Percentiles rank a stretch among this genome's conserved stretches.
These are phyloP conservation scores for Andrena chrysosceles DNA, from an alignment of 2,888 invertebrate species.

Conservation along the genomic window DNA sequence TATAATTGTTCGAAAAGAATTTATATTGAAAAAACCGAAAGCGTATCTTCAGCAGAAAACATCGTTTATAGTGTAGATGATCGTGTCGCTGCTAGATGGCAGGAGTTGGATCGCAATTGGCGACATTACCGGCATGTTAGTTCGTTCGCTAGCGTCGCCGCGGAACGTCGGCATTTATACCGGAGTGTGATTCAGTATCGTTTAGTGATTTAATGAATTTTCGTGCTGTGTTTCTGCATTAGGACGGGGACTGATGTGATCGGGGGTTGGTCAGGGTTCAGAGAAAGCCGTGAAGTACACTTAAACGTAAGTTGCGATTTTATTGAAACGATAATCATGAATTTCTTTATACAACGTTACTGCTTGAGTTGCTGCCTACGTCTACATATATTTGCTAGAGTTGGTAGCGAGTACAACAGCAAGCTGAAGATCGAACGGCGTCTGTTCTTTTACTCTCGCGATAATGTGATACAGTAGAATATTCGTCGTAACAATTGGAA, in stretches of 20 bases:
- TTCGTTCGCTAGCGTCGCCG: too few relatives aligned
- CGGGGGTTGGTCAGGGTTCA: neutral
- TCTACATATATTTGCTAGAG: slow-evolving; percentile 50
- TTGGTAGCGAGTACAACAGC: slow-evolving; percentile 54
- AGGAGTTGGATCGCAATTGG: too few relatives aligned
- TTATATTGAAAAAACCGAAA: too few relatives aligned
- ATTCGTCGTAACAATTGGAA: slow-evolving; percentile 5
- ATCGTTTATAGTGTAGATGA: too few relatives aligned
- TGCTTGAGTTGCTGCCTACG: slow-evolving; percentile 52
- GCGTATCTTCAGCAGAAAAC: too few relatives aligned
- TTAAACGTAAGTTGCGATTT: slow-evolving; percentile 49
- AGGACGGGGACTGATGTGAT: neutral
- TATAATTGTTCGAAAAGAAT: too few relatives aligned
- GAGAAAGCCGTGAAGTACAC: neutral
- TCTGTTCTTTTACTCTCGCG: slow-evolving; percentile 8
- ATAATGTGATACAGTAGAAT: slow-evolving; percentile 1
- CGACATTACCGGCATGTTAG: too few relatives aligned
- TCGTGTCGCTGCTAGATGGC: too few relatives aligned
- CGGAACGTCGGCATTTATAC: too few relatives aligned
- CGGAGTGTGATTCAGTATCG: neutral
- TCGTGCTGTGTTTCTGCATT: neutral
- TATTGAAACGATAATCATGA: slow-evolving; percentile 63
- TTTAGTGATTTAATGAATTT: neutral
- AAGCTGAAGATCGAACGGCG: slow-evolving; percentile 37
- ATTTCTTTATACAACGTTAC: slow-evolving; percentile 58